Conservation (phyloP, 2,113 vertebrate species). For the Laticauda colubrina region DNA sequence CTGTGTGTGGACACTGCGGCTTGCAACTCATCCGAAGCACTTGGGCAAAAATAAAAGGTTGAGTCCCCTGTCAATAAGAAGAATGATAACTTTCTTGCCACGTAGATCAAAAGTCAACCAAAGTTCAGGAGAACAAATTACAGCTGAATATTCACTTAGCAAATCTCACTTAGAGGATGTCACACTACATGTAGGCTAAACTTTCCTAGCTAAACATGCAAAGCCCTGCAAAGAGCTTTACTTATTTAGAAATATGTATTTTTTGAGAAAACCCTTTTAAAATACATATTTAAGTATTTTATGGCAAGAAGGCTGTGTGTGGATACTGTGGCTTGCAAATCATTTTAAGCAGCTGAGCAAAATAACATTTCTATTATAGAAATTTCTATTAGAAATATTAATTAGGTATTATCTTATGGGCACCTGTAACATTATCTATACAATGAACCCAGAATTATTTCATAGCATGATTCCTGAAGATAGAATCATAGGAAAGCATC, state of each 20-base stretch:
- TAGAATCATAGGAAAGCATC: neutral
- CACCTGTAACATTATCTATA: neutral
- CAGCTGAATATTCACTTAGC: slow-evolving; percentile 41
- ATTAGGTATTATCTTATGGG: neutral
- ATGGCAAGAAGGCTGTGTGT: neutral
- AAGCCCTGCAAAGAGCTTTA: neutral
- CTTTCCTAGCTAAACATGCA: neutral
- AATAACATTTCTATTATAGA: neutral
- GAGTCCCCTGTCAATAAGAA: slow-evolving; percentile 32
- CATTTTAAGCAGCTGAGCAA: neutral
- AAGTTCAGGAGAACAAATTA: slow-evolving; percentile 34
- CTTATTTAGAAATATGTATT: neutral
- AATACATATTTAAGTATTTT: neutral
- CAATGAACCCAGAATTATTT: neutral
- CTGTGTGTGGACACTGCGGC: slow-evolving; percentile 38
- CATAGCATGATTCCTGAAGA: neutral
- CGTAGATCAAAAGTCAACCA: slow-evolving; percentile 57
- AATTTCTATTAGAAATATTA: too few species aligned
- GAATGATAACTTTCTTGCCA: slow-evolving; percentile 41
- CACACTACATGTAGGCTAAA: neutral
- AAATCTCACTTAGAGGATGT: slow-evolving; percentile 37
- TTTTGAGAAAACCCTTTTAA: neutral
- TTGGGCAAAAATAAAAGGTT: slow-evolving; percentile 44
- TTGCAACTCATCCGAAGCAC: slow-evolving; percentile 19
- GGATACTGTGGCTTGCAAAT: neutral